Evolutionary conservation across 2,888 invertebrate species (phyloP).

Genomic region (Drosophila subquinaria): DNA sequence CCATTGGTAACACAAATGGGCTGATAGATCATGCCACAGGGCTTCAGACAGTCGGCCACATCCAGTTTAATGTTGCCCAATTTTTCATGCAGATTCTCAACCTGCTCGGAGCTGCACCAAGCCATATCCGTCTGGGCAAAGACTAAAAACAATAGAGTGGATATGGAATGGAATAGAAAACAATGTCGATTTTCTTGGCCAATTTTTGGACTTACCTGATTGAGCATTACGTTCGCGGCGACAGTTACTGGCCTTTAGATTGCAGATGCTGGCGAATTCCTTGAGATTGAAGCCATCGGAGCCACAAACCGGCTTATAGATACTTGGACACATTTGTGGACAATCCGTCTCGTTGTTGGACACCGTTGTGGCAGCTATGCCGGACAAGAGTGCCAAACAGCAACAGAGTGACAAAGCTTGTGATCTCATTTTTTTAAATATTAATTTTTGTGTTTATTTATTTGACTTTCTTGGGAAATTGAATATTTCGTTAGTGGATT

Average conservation of each 20-base stretch:
- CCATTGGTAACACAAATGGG: constrained; percentile 83
- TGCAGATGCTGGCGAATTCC: constrained; percentile 76
- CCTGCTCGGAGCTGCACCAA: constrained; percentile 79
- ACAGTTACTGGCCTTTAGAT: constrained; percentile 74
- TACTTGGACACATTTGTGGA: constrained; percentile 69
- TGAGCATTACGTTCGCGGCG: constrained; percentile 61
- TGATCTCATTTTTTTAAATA: constrained; percentile 41
- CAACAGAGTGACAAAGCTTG: constrained; percentile 47
- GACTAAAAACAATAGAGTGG: constrained; percentile 44
- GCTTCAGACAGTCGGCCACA: constrained; percentile 63
- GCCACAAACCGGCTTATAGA: constrained; percentile 75
- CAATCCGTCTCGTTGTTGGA: constrained; percentile 66
- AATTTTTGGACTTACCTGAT: constrained; percentile 55
- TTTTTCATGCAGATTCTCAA: constrained; percentile 59
- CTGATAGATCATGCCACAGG: constrained; percentile 79
- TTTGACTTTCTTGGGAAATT: constrained; percentile 27
- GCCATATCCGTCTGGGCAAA: constrained; percentile 70
- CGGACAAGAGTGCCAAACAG: constrained; percentile 55
- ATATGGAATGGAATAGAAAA: neutral
- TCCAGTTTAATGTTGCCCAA: constrained; percentile 62
- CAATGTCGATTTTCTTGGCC: neutral
- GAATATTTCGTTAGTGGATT: constrained; percentile 18
- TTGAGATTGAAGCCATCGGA: constrained; percentile 72
- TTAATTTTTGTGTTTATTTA: constrained; percentile 5
- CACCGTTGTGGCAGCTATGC: constrained; percentile 57